phyloP scores from a whole-genome alignment of 2,113 vertebrate genomes.

The Tachycineta bicolor region DNA sequence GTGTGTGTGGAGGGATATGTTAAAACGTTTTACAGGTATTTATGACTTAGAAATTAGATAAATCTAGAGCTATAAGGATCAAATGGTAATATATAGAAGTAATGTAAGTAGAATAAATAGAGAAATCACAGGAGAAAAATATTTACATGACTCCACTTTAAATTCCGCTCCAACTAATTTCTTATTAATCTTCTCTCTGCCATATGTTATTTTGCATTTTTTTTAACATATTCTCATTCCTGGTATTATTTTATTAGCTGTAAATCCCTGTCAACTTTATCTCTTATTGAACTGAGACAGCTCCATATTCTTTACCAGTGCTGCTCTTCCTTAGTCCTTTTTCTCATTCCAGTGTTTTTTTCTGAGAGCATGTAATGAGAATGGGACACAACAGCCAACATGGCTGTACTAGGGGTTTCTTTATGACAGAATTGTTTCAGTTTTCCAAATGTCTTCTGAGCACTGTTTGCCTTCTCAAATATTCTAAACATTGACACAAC shows the following conservation, averaged over 20 bases:
- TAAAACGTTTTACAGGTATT: background rate
- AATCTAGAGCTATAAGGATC: background rate
- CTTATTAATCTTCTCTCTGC: background rate
- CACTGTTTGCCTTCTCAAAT: background rate
- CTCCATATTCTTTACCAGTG: background rate
- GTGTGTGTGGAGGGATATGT: no score
- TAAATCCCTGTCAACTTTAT: background rate
- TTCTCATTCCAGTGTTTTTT: background rate
- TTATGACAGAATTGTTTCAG: background rate
- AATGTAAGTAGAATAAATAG: background rate
- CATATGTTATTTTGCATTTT: background rate
- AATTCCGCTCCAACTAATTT: background rate
- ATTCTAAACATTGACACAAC: background rate
- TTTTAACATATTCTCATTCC: background rate
- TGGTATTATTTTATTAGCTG: background rate
- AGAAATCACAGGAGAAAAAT: background rate
- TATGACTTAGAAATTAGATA: background rate
- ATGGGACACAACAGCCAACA: background rate
- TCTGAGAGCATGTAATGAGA: background rate
- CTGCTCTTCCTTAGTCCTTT: background rate
- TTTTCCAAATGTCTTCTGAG: background rate
- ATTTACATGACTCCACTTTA: background rate
- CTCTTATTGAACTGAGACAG: background rate
- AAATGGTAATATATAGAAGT: background rate
- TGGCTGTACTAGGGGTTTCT: background rate